A percentile compares a stretch with the other conserved stretches of the same genome.
Evolutionary conservation across 2,888 invertebrate species (phyloP).

Genomic region (Amphiduros pacificus): DNA sequence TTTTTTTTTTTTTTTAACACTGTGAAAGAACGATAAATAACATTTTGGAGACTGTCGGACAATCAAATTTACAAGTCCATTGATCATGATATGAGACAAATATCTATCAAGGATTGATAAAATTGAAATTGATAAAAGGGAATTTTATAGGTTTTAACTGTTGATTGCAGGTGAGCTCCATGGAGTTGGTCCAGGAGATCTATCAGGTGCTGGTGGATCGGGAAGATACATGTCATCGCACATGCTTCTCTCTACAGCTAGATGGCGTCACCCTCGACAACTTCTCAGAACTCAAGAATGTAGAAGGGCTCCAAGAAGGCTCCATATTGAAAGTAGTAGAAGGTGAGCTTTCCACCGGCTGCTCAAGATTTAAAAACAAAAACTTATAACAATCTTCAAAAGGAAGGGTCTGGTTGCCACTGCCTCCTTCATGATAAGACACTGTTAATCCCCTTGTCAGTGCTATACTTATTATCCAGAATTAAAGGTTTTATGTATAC

Average conservation of each 20-base stretch:
- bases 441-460: too few relatives aligned
- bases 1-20: too few relatives aligned
- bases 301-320: slow-evolving; percentile 92
- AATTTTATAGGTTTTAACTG: background rate
- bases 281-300: slow-evolving; percentile 95
- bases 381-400: too few relatives aligned
- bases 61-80: too few relatives aligned
- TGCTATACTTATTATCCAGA: too few relatives aligned
- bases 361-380: too few relatives aligned
- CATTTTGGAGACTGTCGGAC: too few relatives aligned
- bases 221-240: slow-evolving; percentile 97
- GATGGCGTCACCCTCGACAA: slow-evolving; percentile 90
- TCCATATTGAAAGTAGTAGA: slow-evolving; percentile 83
- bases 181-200: slow-evolving; percentile 94
- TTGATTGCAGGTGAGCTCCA: slow-evolving; percentile 78
- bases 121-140: background rate
- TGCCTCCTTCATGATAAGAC: too few relatives aligned
- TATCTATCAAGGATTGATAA: background rate
- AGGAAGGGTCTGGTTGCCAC: too few relatives aligned
- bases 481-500: too few relatives aligned
- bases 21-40: too few relatives aligned
- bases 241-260: slow-evolving; percentile 94
- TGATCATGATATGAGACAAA: background rate
- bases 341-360: slow-evolving; percentile 55
- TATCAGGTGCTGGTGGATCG: slow-evolving; percentile 97